phyloP scores from a whole-genome alignment of 2,113 vertebrate genomes.

The Hepsetus odoe region DNA sequence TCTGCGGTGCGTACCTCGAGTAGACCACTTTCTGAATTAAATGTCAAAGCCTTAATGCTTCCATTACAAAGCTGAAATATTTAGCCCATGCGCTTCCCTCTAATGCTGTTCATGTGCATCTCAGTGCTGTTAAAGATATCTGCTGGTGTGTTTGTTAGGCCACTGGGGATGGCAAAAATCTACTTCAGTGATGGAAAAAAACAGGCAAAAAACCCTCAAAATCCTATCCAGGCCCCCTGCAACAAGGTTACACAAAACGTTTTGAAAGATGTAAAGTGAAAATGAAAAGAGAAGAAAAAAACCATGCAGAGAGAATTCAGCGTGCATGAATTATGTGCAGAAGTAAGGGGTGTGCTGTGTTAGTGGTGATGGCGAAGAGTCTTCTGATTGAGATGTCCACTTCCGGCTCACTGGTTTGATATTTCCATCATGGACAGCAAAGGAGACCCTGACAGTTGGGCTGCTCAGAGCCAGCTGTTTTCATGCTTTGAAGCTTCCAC shows the following conservation, averaged over 20 bases:
- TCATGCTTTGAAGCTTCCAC: slow-evolving; percentile 74
- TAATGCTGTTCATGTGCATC: slow-evolving; percentile 27
- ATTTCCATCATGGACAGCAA: slow-evolving; percentile 80
- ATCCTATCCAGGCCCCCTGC: background rate
- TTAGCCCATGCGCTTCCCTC: slow-evolving; percentile 28
- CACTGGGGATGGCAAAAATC: slow-evolving; percentile 26
- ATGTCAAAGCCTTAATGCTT: slow-evolving; percentile 53
- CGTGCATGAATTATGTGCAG: slow-evolving; percentile 72
- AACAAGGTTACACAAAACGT: slow-evolving; percentile 15
- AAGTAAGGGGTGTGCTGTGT: slow-evolving; percentile 60
- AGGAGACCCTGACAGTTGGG: slow-evolving; percentile 80
- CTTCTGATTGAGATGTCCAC: slow-evolving; percentile 78
- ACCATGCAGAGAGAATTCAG: slow-evolving; percentile 9
- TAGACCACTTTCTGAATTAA: slow-evolving; percentile 58
- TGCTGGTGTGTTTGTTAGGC: slow-evolving; percentile 10
- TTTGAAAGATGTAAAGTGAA: slow-evolving; percentile 9
- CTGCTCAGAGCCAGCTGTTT: slow-evolving; percentile 81
- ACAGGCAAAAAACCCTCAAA: slow-evolving; percentile 6
- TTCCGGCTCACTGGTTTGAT: slow-evolving; percentile 79
- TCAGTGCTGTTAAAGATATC: slow-evolving; percentile 30
- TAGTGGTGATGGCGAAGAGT: slow-evolving; percentile 53
- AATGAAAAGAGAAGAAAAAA: background rate
- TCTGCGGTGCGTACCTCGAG: slow-evolving; percentile 13
- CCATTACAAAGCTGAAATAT: slow-evolving; percentile 51
- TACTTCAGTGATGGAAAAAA: slow-evolving; percentile 33